These are phyloP conservation scores for Neosalanx taihuensis DNA, from an alignment of 2,797 vertebrate genomes.

Conservation along the genomic window DNA sequence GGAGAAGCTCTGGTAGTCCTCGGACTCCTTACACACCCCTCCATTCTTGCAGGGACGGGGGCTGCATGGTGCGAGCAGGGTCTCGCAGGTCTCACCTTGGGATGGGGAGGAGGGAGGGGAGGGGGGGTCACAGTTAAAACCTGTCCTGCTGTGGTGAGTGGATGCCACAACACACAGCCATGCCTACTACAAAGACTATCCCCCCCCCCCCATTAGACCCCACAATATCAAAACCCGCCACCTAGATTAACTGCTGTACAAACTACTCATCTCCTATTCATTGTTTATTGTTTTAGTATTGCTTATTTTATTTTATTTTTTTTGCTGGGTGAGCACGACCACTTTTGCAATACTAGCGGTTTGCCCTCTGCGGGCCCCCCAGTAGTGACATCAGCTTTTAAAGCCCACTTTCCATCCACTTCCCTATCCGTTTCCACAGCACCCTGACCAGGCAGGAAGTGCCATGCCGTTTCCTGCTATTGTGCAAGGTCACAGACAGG, in stretches of 20 bases:
- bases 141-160: too few relatives aligned
- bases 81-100: conserved; percentile 88
- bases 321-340: too few relatives aligned
- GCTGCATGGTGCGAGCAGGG: conserved; percentile 86
- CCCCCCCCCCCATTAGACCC: neutral
- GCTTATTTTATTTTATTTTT: neutral
- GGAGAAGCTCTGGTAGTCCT: conserved; percentile 94
- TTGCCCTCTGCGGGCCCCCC: rapidly evolving
- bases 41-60: conserved; percentile 88
- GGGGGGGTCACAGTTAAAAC: neutral
- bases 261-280: neutral
- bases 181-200: conserved; percentile 5
- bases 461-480: conserved; percentile 89
- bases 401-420: conserved; percentile 70
- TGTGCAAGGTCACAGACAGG: conserved; percentile 77
- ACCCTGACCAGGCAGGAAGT: conserved; percentile 82
- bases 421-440: conserved; percentile 82
- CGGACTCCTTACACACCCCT: conserved; percentile 84
- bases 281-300: too few relatives aligned
- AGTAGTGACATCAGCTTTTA: conserved; percentile 25
- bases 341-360: too few relatives aligned
- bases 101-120: neutral
- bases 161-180: too few relatives aligned
- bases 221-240: neutral
- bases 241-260: neutral